These are phyloP conservation scores for Platysternon megacephalum DNA, from an alignment of 2,113 vertebrate genomes.

Conservation along the genomic window DNA sequence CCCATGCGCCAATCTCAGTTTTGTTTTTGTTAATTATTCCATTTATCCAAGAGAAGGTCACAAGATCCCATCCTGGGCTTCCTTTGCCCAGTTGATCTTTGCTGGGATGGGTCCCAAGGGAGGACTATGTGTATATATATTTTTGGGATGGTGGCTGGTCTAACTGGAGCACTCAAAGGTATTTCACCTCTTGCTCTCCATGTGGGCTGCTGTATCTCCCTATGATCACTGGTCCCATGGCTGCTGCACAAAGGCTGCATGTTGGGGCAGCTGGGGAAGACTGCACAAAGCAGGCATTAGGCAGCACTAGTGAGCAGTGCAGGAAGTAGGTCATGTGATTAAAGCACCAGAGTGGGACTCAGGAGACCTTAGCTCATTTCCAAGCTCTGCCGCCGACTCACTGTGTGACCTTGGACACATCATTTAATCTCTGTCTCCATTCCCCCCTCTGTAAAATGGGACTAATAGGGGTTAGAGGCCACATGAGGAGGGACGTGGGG, in stretches of 20 bases:
- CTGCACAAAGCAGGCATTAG: background rate
- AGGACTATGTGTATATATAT: no score
- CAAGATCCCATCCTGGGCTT: no score
- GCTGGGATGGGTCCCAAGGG: background rate
- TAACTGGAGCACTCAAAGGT: rapidly evolving
- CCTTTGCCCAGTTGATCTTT: background rate
- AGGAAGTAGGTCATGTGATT: background rate
- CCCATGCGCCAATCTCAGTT: background rate
- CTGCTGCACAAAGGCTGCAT: background rate
- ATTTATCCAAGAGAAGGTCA: background rate
- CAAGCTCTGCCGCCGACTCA: background rate
- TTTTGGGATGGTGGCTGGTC: rapidly evolving
- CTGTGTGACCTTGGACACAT: background rate
- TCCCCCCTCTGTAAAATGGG: background rate
- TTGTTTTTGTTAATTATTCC: background rate
- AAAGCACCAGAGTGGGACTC: background rate
- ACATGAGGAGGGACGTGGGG: background rate
- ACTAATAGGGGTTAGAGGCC: background rate
- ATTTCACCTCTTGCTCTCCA: rapidly evolving
- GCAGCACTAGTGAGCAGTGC: background rate
- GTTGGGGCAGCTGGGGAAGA: no score
- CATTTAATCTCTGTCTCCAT: background rate
- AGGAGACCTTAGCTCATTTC: background rate
- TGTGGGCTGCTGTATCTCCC: background rate
- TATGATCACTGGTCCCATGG: rapidly evolving